These are phyloP conservation scores for Nannobrachium achirus DNA, from an alignment of 2,113 vertebrate genomes.

Conservation along the genomic window DNA sequence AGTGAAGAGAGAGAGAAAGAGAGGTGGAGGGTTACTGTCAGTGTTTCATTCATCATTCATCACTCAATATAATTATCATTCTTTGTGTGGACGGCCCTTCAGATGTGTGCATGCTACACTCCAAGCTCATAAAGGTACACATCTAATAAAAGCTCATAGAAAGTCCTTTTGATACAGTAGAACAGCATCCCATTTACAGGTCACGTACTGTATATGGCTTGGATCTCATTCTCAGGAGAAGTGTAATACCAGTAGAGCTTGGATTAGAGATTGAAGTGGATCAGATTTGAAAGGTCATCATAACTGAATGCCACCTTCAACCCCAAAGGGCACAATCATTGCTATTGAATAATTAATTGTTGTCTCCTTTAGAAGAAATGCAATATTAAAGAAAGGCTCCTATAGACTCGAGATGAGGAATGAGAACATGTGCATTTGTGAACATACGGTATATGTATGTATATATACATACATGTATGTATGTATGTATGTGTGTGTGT, in stretches of 20 bases:
- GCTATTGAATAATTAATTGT: conserved; percentile 11
- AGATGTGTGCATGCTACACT: too few species aligned
- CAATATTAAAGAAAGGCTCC: conserved; percentile 1
- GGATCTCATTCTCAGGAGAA: neutral
- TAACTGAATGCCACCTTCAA: conserved; percentile 12
- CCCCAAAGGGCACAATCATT: conserved; percentile 20
- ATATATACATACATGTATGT: neutral
- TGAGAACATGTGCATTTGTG: conserved; percentile 8
- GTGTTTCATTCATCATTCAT: too few species aligned
- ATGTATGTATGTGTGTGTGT: neutral
- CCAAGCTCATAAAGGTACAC: too few species aligned
- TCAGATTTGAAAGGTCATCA: conserved; percentile 7
- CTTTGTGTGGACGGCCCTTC: too few species aligned
- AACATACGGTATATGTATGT: too few species aligned
- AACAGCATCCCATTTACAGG: too few species aligned
- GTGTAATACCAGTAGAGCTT: neutral
- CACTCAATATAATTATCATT: too few species aligned
- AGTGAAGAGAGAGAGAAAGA: too few species aligned
- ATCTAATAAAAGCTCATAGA: too few species aligned
- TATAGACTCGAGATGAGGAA: conserved; percentile 17
- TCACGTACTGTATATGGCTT: too few species aligned
- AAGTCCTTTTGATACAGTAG: too few species aligned
- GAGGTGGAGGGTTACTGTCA: too few species aligned
- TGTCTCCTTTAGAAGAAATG: conserved; percentile 10
- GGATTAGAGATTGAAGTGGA: neutral